Conservation (phyloP, 2,113 vertebrate species). For the Andinoacara biseriatus region DNA sequence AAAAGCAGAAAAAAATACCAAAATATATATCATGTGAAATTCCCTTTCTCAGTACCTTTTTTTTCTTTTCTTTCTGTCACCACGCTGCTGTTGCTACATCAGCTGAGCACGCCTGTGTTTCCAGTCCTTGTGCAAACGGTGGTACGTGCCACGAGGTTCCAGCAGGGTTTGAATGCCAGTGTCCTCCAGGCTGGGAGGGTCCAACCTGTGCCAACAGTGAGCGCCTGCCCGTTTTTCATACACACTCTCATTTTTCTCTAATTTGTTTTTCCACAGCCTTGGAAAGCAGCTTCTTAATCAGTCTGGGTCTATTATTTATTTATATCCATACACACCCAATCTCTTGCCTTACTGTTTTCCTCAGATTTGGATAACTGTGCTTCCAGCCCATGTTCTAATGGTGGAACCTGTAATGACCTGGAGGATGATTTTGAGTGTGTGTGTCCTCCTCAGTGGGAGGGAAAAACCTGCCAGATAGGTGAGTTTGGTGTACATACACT, state of each 20-base stretch:
- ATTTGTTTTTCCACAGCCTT: not conserved
- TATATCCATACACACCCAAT: too few species aligned
- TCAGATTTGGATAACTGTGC: conserved; percentile 91
- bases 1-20: not conserved
- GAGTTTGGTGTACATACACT: conserved; percentile 53
- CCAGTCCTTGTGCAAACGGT: conserved; percentile 91
- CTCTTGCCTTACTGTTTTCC: not conserved
- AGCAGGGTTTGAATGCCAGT: conserved; percentile 90
- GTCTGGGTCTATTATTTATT: not conserved
- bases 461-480: conserved; percentile 96
- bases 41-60: too few species aligned
- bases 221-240: conserved; percentile 39
- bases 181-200: conserved; percentile 90
- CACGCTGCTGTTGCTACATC: not conserved
- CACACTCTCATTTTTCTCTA: not conserved
- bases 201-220: conserved; percentile 91
- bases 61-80: not conserved
- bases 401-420: conserved; percentile 91
- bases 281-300: not conserved
- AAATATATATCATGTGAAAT: not conserved
- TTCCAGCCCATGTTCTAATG: conserved; percentile 89
- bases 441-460: conserved; percentile 93
- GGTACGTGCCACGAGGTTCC: conserved; percentile 89
- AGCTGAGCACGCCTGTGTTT: conserved; percentile 93
- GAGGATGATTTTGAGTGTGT: conserved; percentile 92